A percentile compares a stretch with the other conserved stretches of the same genome.
These are phyloP conservation scores for Catharus ustulatus DNA, from an alignment of 2,797 vertebrate species.

Conservation along the genomic window DNA sequence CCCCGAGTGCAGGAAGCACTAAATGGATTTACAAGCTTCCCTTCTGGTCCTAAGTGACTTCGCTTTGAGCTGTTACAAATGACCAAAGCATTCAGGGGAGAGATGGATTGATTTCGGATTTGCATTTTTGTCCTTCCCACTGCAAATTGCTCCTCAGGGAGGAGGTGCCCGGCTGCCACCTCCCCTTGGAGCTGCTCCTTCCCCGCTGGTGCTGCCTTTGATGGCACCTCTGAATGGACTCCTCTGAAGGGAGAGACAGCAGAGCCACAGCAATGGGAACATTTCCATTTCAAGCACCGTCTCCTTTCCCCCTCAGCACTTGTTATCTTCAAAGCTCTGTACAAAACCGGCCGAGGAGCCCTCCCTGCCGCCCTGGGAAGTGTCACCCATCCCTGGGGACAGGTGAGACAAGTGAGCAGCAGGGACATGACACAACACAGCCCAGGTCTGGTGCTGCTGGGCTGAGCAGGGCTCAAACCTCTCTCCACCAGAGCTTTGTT, in stretches of 20 bases:
- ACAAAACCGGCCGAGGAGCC: neutral
- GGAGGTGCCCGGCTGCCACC: constrained; percentile 29
- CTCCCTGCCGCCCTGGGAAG: neutral
- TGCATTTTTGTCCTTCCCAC: constrained; percentile 11
- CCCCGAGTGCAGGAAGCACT: neutral
- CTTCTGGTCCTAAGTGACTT: neutral
- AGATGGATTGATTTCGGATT: constrained; percentile 9
- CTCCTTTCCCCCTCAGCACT: neutral
- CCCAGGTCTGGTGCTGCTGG: neutral
- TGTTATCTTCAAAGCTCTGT: constrained; percentile 18
- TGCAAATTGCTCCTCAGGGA: constrained; percentile 16
- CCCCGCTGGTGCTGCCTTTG: neutral
- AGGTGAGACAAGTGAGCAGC: neutral
- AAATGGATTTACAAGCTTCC: constrained; percentile 13
- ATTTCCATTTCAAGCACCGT: constrained; percentile 46
- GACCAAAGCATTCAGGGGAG: neutral
- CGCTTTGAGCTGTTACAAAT: neutral
- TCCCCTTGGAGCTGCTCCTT: neutral
- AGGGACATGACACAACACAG: neutral
- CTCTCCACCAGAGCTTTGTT: neutral
- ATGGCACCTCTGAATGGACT: neutral
- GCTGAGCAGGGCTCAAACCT: neutral
- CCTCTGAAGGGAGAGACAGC: neutral
- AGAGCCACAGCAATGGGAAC: neutral
- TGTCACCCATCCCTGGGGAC: neutral